Base-by-base conservation (phyloP, 2,113 vertebrate species). In the Apistogramma diplotaenia region DNA sequence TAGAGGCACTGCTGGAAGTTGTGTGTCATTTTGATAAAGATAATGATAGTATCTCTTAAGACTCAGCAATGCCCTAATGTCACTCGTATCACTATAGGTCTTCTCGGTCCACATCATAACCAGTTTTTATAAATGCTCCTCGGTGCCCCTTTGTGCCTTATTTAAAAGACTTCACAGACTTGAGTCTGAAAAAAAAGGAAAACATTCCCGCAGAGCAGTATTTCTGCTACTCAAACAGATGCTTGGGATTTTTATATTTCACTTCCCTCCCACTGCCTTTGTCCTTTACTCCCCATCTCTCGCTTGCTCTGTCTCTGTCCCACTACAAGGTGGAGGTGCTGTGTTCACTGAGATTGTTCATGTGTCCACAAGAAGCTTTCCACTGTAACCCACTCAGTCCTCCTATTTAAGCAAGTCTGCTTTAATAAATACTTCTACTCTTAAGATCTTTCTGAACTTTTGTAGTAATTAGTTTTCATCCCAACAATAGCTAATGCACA, bases 341-440 rank as follows among this genome's bases (percentile, higher is more conserved):
- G 86, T 76, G 51, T 89, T 0, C 49, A 76, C 6, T 89, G 89
- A 6, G 90, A 95, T 37, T 73, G 84, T 89, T 51, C 85, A 43
- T 62, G 67, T 65, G 37, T 76, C 60, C 21, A 78, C n/a, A 75
- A 67, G 89, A 92, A 96, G 35, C 93, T 96, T 71, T 91, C 73
- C 85, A 93, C 92, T 73, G 87, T 96, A 74, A 94, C 93, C 76
- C 94, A 96, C 4, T 89, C 88, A 87, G 88, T 94, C 43, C 92
- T 93, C 57, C 88, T 96, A 85, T 94, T 94, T 80, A 96, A 93
- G 94, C 95, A 86, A 79, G 88, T 51, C 18, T 70, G 70, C 65
- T 76, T 65, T 79, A 75, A 83, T 54, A 70, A 37, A 60, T 35
- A 56, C 49, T 40, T 61, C 29, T 72, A 80, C 72, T 35, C 53